Evolutionary conservation across 2,888 invertebrate genomes (phyloP).

Genomic region (Phalera bucephala): DNA sequence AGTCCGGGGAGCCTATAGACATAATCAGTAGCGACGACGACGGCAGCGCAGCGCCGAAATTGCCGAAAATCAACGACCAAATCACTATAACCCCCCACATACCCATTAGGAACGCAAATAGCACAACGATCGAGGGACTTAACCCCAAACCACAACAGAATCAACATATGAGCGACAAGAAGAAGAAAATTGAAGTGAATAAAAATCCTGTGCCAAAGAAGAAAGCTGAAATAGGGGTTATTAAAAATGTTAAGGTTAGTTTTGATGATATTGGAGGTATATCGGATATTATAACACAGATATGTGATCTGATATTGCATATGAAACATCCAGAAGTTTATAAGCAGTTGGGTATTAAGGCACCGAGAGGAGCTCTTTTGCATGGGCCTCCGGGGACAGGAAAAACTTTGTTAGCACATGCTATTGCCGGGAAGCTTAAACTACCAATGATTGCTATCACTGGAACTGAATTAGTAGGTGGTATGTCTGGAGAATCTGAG

Average conservation of each 20-base stretch:
- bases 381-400: slow-evolving; percentile 99
- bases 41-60: slow-evolving; percentile 67
- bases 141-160: slow-evolving; percentile 50
- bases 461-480: slow-evolving; percentile 96
- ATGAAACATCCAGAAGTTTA: slow-evolving; percentile 96
- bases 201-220: slow-evolving; percentile 53
- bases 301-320: slow-evolving; percentile 91
- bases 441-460: slow-evolving; percentile 93
- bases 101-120: slow-evolving; percentile 55
- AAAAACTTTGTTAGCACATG: slow-evolving; percentile 91
- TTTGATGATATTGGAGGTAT: slow-evolving; percentile 93
- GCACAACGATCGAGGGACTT: slow-evolving; percentile 44
- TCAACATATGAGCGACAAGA: slow-evolving; percentile 56
- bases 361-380: slow-evolving; percentile 94
- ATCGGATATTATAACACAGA: slow-evolving; percentile 86
- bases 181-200: slow-evolving; percentile 60
- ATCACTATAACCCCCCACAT: slow-evolving; percentile 76
- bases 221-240: slow-evolving; percentile 57
- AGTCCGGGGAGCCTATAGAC: slow-evolving; percentile 73
- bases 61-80: slow-evolving; percentile 77
- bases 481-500: slow-evolving; percentile 98
- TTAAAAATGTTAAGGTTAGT: slow-evolving; percentile 74
- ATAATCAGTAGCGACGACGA: slow-evolving; percentile 73
- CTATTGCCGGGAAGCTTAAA: slow-evolving; percentile 93
- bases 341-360: slow-evolving; percentile 90